Base-by-base conservation (phyloP, 2,888 invertebrate genomes). In the Disparrhopalites patrizii region DNA sequence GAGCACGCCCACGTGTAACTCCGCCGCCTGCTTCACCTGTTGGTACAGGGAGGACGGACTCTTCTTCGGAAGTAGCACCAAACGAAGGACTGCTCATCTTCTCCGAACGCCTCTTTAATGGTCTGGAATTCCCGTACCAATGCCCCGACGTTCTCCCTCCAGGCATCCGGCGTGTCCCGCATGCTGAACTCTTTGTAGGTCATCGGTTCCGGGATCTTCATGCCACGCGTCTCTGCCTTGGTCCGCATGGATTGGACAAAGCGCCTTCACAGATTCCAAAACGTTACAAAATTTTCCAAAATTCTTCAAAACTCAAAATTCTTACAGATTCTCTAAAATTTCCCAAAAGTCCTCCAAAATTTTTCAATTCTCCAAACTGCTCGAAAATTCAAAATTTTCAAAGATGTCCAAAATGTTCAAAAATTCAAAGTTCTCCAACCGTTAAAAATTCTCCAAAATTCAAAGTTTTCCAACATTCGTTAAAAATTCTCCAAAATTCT, bases 1-100 rank as follows among this genome's bases (percentile, higher is more conserved):
- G 65, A 78, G 75, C 33, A 79, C 72, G 5, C 77, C 76, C 7
- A 75, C 50, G 10, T 73, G 63, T 7, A 69, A 36, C 27, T 69
- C 69, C 3, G 69, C 63, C 13, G 65, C 69, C 40, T 67, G 69
- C 58, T 69, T 69, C 0, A 66, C 66, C 27, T 69, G 66, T 5
- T 28, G 33, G 28, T 43, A 58, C 3, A 63, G 13, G 25, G 27
- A 40, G 2, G 30, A 47, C n/a, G n/a, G n/a, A 2, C 36, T 36
- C 25, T 68, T 68, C 27, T 30, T 31, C 13, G 63, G 55, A 8
- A 68, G 20, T 1, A 68, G 52, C 1, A 68, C 68, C 8, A 68
- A 2, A 66, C 56, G 18, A 68, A 60, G 13, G 30, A 15, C 3
- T 50, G 54, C 25, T 20, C 23, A 5, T 31, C 51, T 25, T 23